phyloP scores from a whole-genome alignment of 2,113 vertebrate species.

The Anolis carolinensis region DNA sequence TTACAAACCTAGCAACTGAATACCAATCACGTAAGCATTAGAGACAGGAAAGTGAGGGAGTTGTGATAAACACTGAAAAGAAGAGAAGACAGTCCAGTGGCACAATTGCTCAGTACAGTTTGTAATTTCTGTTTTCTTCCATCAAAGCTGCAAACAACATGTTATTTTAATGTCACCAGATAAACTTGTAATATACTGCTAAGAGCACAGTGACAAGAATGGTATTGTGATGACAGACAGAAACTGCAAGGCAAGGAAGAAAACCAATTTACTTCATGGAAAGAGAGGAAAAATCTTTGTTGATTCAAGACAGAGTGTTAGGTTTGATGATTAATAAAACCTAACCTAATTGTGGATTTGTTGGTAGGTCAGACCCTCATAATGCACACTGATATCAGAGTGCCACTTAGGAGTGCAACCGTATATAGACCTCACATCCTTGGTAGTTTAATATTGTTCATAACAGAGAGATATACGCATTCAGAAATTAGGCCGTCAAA shows the following conservation, averaged over 20 bases:
- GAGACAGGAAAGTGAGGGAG: accelerated
- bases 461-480: background rate
- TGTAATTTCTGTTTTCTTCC: background rate
- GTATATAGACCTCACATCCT: background rate
- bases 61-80: background rate
- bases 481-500: background rate
- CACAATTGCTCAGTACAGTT: background rate
- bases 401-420: background rate
- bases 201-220: background rate
- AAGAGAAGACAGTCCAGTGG: background rate
- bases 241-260: background rate
- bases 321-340: background rate
- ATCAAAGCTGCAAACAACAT: background rate
- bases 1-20: background rate
- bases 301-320: background rate
- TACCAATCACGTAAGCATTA: background rate
- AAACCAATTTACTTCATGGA: background rate
- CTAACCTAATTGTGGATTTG: background rate
- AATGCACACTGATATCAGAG: background rate
- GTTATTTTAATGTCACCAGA: background rate
- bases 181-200: accelerated
- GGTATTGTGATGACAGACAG: background rate
- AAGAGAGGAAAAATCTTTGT: background rate
- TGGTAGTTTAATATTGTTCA: background rate
- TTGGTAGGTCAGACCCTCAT: background rate